Percentiles rank a stretch among this genome's conserved stretches.
Conservation (phyloP, 2,113 vertebrate species). For the Hippocampus guttulatus region DNA sequence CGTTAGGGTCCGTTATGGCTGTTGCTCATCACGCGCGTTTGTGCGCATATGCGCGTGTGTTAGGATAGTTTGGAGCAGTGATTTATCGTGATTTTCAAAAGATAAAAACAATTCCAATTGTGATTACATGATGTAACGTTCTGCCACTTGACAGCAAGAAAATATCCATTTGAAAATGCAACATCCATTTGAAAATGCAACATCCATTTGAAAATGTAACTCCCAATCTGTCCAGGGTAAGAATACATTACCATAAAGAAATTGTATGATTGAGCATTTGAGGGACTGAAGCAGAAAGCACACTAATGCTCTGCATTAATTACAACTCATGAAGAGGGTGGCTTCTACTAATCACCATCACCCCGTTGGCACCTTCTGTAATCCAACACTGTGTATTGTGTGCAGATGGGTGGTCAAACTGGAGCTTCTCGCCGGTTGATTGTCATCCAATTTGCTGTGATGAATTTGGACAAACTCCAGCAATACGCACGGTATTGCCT, state of each 20-base stretch:
- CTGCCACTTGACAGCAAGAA: not conserved
- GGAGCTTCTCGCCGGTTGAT: slow-evolving; percentile 44
- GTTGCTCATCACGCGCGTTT: no score
- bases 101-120: not conserved
- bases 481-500: slow-evolving; percentile 42
- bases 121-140: not conserved
- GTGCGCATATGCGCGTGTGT: no score
- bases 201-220: not conserved
- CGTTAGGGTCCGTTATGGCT: no score
- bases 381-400: slow-evolving; percentile 20
- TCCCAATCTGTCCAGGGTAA: not conserved
- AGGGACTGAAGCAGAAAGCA: slow-evolving; percentile 18
- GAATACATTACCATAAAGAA: not conserved
- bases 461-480: slow-evolving; percentile 66
- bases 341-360: slow-evolving; percentile 39
- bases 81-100: not conserved
- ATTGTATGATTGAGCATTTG: not conserved
- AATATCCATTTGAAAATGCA: not conserved
- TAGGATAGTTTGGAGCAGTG: no score
- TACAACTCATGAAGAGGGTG: slow-evolving; percentile 36
- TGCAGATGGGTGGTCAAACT: slow-evolving; percentile 35
- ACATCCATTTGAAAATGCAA: no score
- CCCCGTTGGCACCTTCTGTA: slow-evolving; percentile 37
- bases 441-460: slow-evolving; percentile 62
- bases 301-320: slow-evolving; percentile 48